A percentile compares a stretch with the other conserved stretches of the same genome.
Conservation (phyloP, 2,888 invertebrate genomes). For the Exocentrus adspersus region DNA sequence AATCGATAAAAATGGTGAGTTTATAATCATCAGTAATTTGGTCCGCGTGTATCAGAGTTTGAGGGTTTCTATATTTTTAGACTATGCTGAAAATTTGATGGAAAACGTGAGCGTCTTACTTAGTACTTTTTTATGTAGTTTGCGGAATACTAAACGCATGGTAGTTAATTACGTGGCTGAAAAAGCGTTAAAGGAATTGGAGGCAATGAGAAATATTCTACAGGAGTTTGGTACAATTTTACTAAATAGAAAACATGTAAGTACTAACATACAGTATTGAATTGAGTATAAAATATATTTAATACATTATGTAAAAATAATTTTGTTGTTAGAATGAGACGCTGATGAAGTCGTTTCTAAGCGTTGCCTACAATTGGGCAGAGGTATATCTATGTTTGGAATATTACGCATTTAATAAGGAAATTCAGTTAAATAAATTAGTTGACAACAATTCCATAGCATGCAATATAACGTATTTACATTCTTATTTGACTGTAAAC, state of each 20-base stretch:
- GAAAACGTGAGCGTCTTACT: constrained; percentile 54
- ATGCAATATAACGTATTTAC: constrained; percentile 57
- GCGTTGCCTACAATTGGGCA: constrained; percentile 58
- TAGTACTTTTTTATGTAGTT: constrained; percentile 54
- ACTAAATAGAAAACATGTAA: constrained; percentile 60
- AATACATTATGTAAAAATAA: no score
- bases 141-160: constrained; percentile 57
- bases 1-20: constrained; percentile 45
- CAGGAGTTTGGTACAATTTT: constrained; percentile 54
- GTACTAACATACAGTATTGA: constrained; percentile 31
- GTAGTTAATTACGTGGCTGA: constrained; percentile 51
- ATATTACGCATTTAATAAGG: constrained; percentile 53
- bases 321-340: constrained; percentile 55
- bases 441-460: constrained; percentile 50
- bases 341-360: constrained; percentile 58
- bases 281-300: no score
- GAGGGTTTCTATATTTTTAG: constrained; percentile 43
- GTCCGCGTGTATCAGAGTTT: no score
- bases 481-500: constrained; percentile 57
- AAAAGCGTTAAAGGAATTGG: constrained; percentile 56
- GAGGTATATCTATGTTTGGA: constrained; percentile 56
- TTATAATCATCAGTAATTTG: no score
- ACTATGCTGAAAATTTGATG: constrained; percentile 43
- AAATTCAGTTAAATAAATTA: constrained; percentile 44
- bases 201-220: constrained; percentile 52